These are phyloP conservation scores for Thinocorus orbignyianus DNA, from an alignment of 2,113 vertebrate species.

Conservation along the genomic window DNA sequence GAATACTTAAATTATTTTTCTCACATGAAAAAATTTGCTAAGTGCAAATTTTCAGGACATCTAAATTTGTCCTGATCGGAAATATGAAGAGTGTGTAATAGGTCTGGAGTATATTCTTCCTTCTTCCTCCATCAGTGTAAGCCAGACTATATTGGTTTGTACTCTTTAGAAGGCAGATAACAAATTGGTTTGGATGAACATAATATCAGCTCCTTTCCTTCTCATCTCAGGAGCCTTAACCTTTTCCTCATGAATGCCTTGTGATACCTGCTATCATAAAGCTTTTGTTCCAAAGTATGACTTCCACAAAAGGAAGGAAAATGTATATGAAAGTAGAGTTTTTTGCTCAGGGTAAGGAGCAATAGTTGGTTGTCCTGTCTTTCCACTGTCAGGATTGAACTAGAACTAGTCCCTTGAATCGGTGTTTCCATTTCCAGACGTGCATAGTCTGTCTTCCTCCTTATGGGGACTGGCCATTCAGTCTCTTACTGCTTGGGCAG, in stretches of 20 bases:
- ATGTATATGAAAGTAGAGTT: fast-evolving
- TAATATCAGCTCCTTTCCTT: not conserved
- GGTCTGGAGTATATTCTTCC: not conserved
- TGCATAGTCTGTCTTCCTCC: not conserved
- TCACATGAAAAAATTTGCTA: not conserved
- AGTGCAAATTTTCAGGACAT: not conserved
- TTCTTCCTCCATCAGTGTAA: not conserved
- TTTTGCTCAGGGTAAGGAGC: not conserved
- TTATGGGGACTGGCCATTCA: not conserved
- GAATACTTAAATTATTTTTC: conserved; percentile 36
- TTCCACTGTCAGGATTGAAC: not conserved
- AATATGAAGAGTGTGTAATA: not conserved
- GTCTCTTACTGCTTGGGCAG: not conserved
- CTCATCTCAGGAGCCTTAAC: not conserved
- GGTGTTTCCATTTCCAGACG: not conserved
- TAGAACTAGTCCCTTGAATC: not conserved
- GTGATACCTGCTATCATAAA: not conserved
- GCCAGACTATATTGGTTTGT: not conserved
- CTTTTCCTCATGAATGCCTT: not conserved
- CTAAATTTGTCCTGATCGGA: conserved; percentile 18
- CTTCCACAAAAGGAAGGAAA: not conserved
- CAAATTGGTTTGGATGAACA: not conserved
- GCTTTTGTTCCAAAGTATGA: not conserved
- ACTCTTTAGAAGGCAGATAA: not conserved
- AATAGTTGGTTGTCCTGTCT: not conserved